Percentiles rank a stretch among this genome's conserved stretches.
These are phyloP conservation scores for Campoplex nolae DNA, from an alignment of 2,888 invertebrate genomes.

Conservation along the genomic window DNA sequence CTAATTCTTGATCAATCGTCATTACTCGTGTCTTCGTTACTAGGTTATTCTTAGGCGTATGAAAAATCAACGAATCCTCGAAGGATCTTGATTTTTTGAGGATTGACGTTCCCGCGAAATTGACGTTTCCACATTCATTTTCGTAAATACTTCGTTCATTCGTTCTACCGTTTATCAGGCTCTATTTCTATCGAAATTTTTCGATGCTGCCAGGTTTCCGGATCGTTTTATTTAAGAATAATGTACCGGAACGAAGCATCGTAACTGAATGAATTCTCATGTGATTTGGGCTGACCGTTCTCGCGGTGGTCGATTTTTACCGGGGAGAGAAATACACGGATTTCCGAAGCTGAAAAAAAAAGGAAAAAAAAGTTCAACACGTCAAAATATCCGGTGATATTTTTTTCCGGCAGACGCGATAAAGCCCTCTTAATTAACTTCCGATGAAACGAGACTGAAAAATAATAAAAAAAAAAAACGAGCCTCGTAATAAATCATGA, in stretches of 20 bases:
- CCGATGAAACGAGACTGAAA: slow-evolving; percentile 1
- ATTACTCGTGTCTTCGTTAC: neutral
- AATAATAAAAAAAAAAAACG: slow-evolving; percentile 19
- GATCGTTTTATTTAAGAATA: neutral
- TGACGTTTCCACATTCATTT: too few species aligned
- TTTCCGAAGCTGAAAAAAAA: neutral
- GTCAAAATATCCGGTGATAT: slow-evolving; percentile 5
- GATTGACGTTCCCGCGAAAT: too few species aligned
- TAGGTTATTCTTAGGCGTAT: neutral
- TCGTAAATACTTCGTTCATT: too few species aligned
- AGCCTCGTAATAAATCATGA: slow-evolving; percentile 15
- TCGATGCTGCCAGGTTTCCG: neutral
- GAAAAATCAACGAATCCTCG: neutral
- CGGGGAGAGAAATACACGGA: neutral
- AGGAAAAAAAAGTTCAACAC: neutral
- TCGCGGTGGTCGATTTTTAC: neutral
- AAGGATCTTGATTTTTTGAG: neutral
- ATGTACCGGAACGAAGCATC: neutral
- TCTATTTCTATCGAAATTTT: neutral
- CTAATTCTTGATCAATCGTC: neutral
- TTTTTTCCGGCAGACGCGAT: slow-evolving; percentile 14
- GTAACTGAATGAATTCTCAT: neutral
- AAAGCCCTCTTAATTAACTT: slow-evolving; percentile 34
- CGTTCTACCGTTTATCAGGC: neutral
- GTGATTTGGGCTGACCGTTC: neutral